phyloP scores from a whole-genome alignment of 2,113 vertebrate species.

The Tricholaema leucomelas region DNA sequence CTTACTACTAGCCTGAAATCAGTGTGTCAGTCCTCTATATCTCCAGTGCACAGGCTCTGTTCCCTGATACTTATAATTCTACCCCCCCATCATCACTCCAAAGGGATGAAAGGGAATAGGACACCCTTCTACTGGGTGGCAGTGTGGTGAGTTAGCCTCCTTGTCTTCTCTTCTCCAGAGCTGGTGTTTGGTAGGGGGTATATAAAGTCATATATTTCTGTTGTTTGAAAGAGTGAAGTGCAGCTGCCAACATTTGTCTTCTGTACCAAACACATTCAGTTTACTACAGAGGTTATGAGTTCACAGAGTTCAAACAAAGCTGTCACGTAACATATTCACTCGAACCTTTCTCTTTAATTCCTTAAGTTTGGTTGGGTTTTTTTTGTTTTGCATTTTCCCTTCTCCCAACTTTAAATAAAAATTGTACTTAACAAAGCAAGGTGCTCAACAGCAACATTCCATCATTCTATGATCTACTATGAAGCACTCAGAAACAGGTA shows the following conservation, averaged over 20 bases:
- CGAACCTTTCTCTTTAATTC: not conserved
- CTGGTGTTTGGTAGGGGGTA: not conserved
- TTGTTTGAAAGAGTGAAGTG: not conserved
- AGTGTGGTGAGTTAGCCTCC: not conserved
- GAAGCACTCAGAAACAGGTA: not conserved
- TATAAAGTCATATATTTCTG: not conserved
- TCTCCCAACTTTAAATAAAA: not conserved
- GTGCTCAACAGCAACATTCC: not conserved
- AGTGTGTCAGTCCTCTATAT: not conserved
- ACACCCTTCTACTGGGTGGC: not conserved
- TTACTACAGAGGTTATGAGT: not conserved
- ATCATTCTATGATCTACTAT: not conserved
- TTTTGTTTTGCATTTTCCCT: not conserved
- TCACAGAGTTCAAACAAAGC: not conserved
- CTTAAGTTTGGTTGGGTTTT: not conserved
- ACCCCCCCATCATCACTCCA: not conserved
- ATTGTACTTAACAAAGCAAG: not conserved
- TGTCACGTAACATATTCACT: not conserved
- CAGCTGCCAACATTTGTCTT: not conserved
- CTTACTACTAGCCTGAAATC: not conserved
- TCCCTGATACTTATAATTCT: not conserved
- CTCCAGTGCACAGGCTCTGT: not conserved
- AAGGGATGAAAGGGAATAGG: not conserved
- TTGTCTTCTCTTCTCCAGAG: not conserved
- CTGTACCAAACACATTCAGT: not conserved